A percentile compares a stretch with the other conserved stretches of the same genome.
These are phyloP conservation scores for Dromiciops gliroides DNA, from an alignment of 2,113 vertebrate species.

Conservation along the genomic window DNA sequence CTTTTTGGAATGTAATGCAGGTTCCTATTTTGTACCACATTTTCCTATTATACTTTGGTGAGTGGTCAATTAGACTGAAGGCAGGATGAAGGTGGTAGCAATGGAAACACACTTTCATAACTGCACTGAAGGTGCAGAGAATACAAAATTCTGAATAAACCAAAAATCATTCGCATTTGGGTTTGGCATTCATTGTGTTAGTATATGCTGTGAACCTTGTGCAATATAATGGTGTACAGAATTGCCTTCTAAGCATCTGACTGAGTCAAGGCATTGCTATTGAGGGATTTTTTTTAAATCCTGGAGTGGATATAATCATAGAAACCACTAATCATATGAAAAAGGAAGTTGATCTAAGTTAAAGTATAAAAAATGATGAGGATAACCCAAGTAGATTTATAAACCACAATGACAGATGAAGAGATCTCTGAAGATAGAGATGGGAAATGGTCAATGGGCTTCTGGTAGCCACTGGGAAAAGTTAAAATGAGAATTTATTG, in stretches of 20 bases:
- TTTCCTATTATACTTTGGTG: slow-evolving; percentile 5
- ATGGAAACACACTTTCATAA: not conserved
- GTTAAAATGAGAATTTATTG: not conserved
- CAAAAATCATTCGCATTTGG: slow-evolving; percentile 4
- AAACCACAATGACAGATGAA: not conserved
- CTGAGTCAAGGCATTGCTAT: not conserved
- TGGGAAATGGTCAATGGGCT: not conserved
- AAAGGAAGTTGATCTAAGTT: not conserved
- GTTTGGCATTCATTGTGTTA: slow-evolving; percentile 51
- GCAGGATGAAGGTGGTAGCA: not conserved
- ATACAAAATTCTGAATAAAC: not conserved
- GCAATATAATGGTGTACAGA: not conserved
- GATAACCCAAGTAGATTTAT: not conserved
- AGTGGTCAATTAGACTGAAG: not conserved
- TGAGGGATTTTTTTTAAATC: too few relatives aligned
- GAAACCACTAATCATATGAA: not conserved
- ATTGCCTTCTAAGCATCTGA: not conserved
- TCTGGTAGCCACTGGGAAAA: not conserved
- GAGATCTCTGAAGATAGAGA: not conserved
- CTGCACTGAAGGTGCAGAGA: not conserved
- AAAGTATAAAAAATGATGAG: not conserved
- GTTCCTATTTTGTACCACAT: not conserved
- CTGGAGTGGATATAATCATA: not conserved
- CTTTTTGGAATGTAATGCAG: slow-evolving; percentile 13
- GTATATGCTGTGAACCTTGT: not conserved